Conservation (phyloP, 2,888 invertebrate genomes). For the Nebria brevicollis region DNA sequence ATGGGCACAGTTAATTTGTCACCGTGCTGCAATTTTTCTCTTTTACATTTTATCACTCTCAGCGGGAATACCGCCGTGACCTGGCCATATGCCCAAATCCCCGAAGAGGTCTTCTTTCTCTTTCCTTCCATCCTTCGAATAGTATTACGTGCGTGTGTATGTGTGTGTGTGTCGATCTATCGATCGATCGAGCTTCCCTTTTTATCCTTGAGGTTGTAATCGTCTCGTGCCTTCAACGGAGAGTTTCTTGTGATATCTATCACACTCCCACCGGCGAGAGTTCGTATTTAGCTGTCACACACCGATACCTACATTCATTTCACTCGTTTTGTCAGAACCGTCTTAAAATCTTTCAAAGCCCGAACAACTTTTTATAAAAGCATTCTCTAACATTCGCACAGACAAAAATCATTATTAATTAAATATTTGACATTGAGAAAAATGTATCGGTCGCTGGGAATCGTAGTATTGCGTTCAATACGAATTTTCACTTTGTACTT, state of each 20-base stretch:
- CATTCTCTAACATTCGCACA: too few relatives aligned
- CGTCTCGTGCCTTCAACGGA: conserved; percentile 8
- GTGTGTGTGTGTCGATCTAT: conserved; percentile 8
- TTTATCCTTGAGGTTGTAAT: conserved; percentile 23
- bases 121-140: neutral
- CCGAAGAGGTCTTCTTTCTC: neutral
- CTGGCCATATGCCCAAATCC: conserved; percentile 9
- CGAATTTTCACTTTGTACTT: too few relatives aligned
- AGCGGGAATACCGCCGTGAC: neutral
- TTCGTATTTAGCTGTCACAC: too few relatives aligned
- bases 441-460: too few relatives aligned
- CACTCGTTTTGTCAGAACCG: neutral
- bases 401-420: too few relatives aligned
- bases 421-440: too few relatives aligned
- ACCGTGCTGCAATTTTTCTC: conserved; percentile 1
- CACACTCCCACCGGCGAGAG: neutral
- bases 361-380: too few relatives aligned
- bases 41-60: conserved; percentile 1
- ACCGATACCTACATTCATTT: neutral
- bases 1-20: neutral
- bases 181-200: conserved; percentile 18
- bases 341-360: neutral
- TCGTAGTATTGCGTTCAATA: too few relatives aligned
- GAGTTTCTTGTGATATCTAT: neutral
- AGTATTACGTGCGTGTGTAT: conserved; percentile 2